A percentile compares a stretch with the other conserved stretches of the same genome.
Evolutionary conservation across 2,888 invertebrate genomes (phyloP).

Genomic region (Seira musarum): DNA sequence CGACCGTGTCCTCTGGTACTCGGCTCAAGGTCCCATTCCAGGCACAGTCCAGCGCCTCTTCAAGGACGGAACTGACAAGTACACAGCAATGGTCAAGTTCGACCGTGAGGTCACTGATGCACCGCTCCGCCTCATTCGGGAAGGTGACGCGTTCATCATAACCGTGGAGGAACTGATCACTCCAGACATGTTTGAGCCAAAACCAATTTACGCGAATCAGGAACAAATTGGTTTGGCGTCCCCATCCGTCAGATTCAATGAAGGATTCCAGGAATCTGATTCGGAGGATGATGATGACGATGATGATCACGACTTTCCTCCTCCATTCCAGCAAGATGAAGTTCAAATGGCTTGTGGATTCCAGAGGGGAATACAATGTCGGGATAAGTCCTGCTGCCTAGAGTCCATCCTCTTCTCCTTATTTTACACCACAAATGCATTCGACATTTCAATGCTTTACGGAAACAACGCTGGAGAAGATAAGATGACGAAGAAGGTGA

Average conservation of each 20-base stretch:
- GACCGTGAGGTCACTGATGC: conserved; percentile 50
- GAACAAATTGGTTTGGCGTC: neutral
- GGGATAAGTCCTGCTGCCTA: conserved; percentile 56
- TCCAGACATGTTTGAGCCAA: conserved; percentile 48
- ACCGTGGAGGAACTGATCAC: conserved; percentile 62
- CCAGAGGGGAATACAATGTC: conserved; percentile 50
- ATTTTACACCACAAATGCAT: conserved; percentile 61
- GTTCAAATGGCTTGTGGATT: conserved; percentile 57
- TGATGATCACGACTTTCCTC: conserved; percentile 46
- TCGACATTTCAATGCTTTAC: conserved; percentile 55
- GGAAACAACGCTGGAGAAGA: conserved; percentile 44
- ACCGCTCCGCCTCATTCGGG: conserved; percentile 51
- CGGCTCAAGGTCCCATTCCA: conserved; percentile 47
- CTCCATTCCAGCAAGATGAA: conserved; percentile 62
- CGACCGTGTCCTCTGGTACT: conserved; percentile 61
- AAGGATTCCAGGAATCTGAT: conserved; percentile 15
- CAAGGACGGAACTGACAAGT: conserved; percentile 62
- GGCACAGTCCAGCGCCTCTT: conserved; percentile 53
- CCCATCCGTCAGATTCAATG: conserved; percentile 36
- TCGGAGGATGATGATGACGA: neutral
- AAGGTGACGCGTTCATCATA: conserved; percentile 61
- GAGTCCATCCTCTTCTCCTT: conserved; percentile 60
- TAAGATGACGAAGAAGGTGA: conserved; percentile 33
- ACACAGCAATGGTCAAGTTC: conserved; percentile 63
- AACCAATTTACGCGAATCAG: conserved; percentile 25